Conservation (phyloP, 2,888 invertebrate species). For the Acanthosepion lycidas region DNA sequence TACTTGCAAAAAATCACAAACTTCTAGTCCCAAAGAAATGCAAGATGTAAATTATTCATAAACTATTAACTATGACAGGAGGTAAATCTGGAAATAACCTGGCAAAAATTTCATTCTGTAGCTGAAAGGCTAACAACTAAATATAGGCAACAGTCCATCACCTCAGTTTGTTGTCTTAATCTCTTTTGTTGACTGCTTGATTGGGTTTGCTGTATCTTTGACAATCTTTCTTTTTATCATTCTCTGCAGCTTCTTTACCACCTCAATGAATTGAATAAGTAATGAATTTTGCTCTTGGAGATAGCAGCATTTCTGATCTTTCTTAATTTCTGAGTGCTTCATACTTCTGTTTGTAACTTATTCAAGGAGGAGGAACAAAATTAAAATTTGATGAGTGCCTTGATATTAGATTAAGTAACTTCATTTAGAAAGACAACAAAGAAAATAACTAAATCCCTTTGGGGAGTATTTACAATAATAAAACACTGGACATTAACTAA, state of each 20-base stretch:
- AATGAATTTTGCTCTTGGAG: neutral
- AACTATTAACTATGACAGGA: neutral
- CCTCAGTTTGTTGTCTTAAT: neutral
- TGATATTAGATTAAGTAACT: neutral
- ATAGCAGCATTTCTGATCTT: neutral
- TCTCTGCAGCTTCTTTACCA: neutral
- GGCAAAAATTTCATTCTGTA: neutral
- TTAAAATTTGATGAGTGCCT: neutral
- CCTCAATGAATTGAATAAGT: neutral
- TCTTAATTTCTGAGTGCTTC: neutral
- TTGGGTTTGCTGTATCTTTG: neutral
- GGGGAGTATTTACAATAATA: neutral
- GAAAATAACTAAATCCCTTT: neutral
- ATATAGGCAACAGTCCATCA: neutral
- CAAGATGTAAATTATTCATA: neutral
- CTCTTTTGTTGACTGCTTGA: neutral
- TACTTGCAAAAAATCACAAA: too few species aligned
- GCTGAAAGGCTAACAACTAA: neutral
- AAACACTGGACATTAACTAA: neutral
- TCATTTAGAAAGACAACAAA: neutral
- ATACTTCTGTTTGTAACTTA: neutral
- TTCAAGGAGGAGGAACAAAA: neutral
- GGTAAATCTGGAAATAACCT: neutral
- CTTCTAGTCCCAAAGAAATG: too few species aligned
- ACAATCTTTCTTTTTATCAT: neutral